phyloP scores from a whole-genome alignment of 2,888 invertebrate genomes.

The Mesochorus sp. region DNA sequence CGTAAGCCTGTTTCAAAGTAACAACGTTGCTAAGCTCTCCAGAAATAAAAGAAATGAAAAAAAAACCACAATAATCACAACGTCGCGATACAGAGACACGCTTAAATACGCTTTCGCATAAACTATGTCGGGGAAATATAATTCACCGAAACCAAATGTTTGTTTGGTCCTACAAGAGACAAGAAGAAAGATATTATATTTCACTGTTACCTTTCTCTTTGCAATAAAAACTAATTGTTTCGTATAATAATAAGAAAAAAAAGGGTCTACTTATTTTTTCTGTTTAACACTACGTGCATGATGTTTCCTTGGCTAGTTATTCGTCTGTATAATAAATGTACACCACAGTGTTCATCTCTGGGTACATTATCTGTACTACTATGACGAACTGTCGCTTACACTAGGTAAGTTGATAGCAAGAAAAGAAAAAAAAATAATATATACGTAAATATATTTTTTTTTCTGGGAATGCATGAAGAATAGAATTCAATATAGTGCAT shows the following conservation, averaged over 20 bases:
- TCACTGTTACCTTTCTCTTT: slow-evolving; percentile 62
- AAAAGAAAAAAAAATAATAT: slow-evolving; percentile 11
- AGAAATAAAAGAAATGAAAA: no score
- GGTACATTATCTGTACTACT: slow-evolving; percentile 57
- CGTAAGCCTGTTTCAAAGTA: neutral
- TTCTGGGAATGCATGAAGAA: slow-evolving; percentile 49
- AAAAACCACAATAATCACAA: slow-evolving; percentile 26
- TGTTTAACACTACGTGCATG: slow-evolving; percentile 66
- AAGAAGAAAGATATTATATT: slow-evolving; percentile 50
- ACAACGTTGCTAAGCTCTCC: neutral
- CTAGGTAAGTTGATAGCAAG: slow-evolving; percentile 58
- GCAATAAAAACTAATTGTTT: slow-evolving; percentile 65
- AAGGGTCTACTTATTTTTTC: slow-evolving; percentile 67
- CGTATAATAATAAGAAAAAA: no score
- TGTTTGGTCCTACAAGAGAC: slow-evolving; percentile 1
- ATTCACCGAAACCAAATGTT: slow-evolving; percentile 49
- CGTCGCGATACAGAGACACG: slow-evolving; percentile 42
- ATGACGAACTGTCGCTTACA: slow-evolving; percentile 59
- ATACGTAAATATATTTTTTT: no score
- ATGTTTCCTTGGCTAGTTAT: slow-evolving; percentile 57
- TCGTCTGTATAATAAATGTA: slow-evolving; percentile 33
- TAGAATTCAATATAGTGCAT: slow-evolving; percentile 4
- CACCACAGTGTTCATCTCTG: slow-evolving; percentile 52
- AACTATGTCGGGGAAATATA: slow-evolving; percentile 41
- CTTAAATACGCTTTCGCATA: slow-evolving; percentile 54